Evolutionary conservation across 2,797 vertebrate genomes (phyloP).

Genomic region (Hippocampus kuda): DNA sequence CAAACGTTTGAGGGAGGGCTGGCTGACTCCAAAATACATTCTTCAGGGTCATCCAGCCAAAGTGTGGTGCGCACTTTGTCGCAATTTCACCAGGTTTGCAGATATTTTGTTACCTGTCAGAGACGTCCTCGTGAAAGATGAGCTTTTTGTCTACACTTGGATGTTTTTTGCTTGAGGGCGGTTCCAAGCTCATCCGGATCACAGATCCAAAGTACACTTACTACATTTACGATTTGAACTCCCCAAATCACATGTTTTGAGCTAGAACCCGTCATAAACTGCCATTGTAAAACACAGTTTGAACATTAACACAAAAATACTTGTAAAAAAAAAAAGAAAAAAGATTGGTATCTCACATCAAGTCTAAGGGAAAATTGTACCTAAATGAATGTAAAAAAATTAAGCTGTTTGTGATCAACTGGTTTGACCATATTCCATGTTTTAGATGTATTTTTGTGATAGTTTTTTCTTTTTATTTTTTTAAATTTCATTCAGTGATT

Average conservation of each 20-base stretch:
- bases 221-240: constrained; percentile 37
- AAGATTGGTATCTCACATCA: too few relatives aligned
- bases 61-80: background rate
- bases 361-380: too few relatives aligned
- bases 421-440: too few relatives aligned
- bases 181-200: background rate
- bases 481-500: background rate
- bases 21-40: background rate
- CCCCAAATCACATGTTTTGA: constrained; percentile 47
- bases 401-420: too few relatives aligned
- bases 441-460: too few relatives aligned
- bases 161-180: background rate
- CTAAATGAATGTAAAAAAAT: too few relatives aligned
- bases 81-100: background rate
- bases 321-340: too few relatives aligned
- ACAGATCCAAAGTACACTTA: constrained; percentile 36
- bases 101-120: background rate
- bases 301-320: background rate
- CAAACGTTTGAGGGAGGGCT: background rate
- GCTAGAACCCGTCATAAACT: constrained; percentile 42
- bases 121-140: background rate
- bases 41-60: background rate
- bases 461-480: background rate
- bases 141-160: background rate
- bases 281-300: background rate